These are phyloP conservation scores for Cryptoblepharus egeriae DNA, from an alignment of 2,797 vertebrate genomes.

Conservation along the genomic window DNA sequence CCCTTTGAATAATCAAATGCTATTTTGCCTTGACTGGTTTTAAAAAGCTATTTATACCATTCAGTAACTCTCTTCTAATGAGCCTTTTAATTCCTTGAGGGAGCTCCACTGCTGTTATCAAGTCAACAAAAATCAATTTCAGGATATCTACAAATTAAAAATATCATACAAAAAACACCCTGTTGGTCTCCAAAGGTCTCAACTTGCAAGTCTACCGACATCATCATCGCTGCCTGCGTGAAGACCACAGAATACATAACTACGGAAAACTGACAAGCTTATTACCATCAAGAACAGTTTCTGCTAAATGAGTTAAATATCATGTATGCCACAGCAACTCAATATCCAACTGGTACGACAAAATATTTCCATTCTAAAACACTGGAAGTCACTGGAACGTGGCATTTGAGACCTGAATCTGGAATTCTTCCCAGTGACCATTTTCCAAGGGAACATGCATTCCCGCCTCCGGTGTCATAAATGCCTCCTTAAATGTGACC, in stretches of 20 bases:
- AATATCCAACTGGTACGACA: not conserved
- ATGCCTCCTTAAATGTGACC: not conserved
- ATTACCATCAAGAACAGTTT: not conserved
- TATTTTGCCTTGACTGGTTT: constrained; percentile 43
- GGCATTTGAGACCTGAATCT: not conserved
- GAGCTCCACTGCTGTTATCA: constrained; percentile 42
- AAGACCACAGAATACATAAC: not conserved
- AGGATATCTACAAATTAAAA: constrained; percentile 40
- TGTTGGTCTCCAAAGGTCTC: constrained; percentile 10
- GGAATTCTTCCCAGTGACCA: not conserved
- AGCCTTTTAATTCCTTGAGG: constrained; percentile 46
- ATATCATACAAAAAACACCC: constrained; percentile 41
- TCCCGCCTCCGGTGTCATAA: not conserved
- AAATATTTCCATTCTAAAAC: not conserved
- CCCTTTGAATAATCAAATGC: constrained; percentile 56
- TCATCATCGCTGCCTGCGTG: not conserved
- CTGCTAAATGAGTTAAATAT: constrained; percentile 6
- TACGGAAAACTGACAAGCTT: not conserved
- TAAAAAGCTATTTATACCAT: constrained; percentile 48
- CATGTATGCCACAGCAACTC: not conserved
- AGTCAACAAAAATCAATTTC: constrained; percentile 37
- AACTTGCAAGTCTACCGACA: not conserved
- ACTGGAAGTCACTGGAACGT: not conserved
- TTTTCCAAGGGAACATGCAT: not conserved
- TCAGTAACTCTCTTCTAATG: constrained; percentile 48